Conservation (phyloP, 2,797 vertebrate species). For the Tauraco hartlaubi region DNA sequence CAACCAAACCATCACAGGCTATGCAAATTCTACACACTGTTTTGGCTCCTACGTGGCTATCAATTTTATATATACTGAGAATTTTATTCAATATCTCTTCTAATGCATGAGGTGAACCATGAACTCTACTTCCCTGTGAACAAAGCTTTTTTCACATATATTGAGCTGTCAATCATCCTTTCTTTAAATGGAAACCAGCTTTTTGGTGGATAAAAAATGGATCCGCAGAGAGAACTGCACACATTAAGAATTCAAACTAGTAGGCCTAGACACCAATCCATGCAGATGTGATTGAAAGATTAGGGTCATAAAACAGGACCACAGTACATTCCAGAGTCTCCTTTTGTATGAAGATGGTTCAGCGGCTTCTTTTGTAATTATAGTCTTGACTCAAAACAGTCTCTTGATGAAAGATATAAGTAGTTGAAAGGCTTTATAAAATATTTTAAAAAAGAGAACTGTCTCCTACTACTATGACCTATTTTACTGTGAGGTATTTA, state of each 20-base stretch:
- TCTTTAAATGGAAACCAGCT: neutral
- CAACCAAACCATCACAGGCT: neutral
- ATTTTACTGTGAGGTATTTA: neutral
- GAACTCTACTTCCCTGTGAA: neutral
- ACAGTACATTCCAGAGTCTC: neutral
- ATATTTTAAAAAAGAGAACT: neutral
- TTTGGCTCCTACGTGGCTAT: neutral
- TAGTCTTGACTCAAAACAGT: neutral
- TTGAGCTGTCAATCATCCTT: neutral
- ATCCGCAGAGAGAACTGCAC: neutral
- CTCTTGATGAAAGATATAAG: neutral
- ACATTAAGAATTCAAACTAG: neutral
- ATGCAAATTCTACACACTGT: neutral
- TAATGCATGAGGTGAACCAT: neutral
- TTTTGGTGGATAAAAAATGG: neutral
- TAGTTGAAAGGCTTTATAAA: neutral
- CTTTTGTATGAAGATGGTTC: neutral
- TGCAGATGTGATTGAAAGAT: neutral
- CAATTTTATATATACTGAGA: neutral
- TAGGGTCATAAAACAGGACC: neutral
- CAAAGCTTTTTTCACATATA: neutral
- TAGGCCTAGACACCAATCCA: neutral
- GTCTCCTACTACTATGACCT: neutral
- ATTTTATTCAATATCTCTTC: neutral
- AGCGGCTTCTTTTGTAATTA: neutral